A percentile compares a stretch with the other conserved stretches of the same genome.
phyloP scores from a whole-genome alignment of 2,113 vertebrate species.

The Ailurus styani region DNA sequence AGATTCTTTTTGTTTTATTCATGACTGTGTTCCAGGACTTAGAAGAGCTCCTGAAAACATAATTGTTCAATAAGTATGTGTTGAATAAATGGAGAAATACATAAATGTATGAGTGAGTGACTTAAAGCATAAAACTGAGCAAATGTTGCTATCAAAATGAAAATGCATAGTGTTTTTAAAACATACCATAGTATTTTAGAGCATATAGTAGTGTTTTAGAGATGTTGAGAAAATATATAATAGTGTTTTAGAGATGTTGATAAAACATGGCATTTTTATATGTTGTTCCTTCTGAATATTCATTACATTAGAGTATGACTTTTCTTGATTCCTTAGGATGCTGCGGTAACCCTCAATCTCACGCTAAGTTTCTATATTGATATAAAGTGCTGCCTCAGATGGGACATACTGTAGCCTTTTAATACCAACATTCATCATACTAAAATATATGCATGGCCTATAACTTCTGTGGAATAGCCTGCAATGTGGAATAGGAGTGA shows the following conservation, averaged over 20 bases:
- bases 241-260: not conserved
- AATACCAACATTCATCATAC: constrained; percentile 37
- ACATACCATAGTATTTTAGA: not conserved
- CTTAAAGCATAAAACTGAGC: not conserved
- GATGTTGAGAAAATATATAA: not conserved
- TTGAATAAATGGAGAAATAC: not conserved
- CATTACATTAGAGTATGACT: not conserved
- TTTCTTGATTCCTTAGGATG: constrained; percentile 34
- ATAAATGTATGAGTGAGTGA: not conserved
- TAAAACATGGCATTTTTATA: not conserved
- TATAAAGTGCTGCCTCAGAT: constrained; percentile 45
- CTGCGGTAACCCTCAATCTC: constrained; percentile 24
- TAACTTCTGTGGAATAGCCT: constrained; percentile 34
- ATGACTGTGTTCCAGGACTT: not conserved
- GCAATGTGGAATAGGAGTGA: constrained; percentile 35
- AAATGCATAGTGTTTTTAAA: not conserved
- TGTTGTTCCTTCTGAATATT: constrained; percentile 24
- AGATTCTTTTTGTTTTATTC: not conserved
- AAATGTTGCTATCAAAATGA: not conserved
- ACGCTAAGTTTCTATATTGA: not conserved
- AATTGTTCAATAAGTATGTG: not conserved
- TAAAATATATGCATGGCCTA: constrained; percentile 53
- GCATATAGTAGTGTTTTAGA: not conserved
- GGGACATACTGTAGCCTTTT: not conserved
- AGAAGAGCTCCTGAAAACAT: not conserved